Conservation (phyloP, 2,113 vertebrate genomes). For the Notothenia coriiceps region DNA sequence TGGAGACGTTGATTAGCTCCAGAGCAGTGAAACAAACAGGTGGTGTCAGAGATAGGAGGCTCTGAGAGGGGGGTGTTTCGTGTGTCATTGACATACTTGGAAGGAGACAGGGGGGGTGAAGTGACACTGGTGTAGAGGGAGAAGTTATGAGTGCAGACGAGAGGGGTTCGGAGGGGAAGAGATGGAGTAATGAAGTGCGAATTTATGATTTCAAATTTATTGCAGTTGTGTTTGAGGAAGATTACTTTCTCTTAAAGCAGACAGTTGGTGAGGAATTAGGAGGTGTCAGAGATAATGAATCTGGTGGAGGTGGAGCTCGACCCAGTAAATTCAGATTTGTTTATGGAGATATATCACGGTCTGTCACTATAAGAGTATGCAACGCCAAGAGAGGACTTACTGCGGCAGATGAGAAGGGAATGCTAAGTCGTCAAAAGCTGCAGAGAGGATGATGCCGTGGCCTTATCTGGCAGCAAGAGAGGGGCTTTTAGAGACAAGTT, state of each 20-base stretch:
- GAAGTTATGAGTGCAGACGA: slow-evolving; percentile 31
- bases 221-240: slow-evolving; percentile 61
- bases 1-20: slow-evolving; percentile 66
- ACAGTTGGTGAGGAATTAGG: slow-evolving; percentile 77
- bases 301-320: slow-evolving; percentile 48
- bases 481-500: not conserved
- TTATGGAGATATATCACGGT: slow-evolving; percentile 65
- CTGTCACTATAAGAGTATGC: slow-evolving; percentile 57
- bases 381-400: slow-evolving; percentile 43
- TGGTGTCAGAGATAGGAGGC: slow-evolving; percentile 66
- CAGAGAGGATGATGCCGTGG: slow-evolving; percentile 6
- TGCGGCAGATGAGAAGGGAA: slow-evolving; percentile 38
- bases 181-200: slow-evolving; percentile 24
- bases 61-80: slow-evolving; percentile 35
- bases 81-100: slow-evolving; percentile 26
- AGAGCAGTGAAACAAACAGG: slow-evolving; percentile 65
- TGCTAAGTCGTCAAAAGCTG: slow-evolving; percentile 44
- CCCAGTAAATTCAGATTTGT: slow-evolving; percentile 66
- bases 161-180: not conserved
- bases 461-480: slow-evolving; percentile 18
- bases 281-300: slow-evolving; percentile 69
- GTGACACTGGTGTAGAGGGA: slow-evolving; percentile 26
- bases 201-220: slow-evolving; percentile 61
- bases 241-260: slow-evolving; percentile 65
- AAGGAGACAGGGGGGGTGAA: slow-evolving; percentile 18